A percentile compares a stretch with the other conserved stretches of the same genome.
These are phyloP conservation scores for Drosophila phalerata DNA, from an alignment of 2,888 invertebrate genomes.

Conservation along the genomic window DNA sequence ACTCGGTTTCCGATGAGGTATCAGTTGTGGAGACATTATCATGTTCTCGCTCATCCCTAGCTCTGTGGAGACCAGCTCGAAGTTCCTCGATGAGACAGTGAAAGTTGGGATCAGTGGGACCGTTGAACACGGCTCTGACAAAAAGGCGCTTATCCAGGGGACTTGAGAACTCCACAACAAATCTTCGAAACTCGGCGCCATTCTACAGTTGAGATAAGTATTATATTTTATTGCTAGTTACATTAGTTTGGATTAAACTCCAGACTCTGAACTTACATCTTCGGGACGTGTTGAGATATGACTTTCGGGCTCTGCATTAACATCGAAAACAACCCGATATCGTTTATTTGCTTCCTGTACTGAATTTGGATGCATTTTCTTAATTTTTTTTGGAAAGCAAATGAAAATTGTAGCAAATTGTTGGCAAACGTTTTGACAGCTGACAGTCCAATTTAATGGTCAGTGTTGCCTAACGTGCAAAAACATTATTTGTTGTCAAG, in stretches of 20 bases:
- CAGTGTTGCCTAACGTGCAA: constrained; percentile 2
- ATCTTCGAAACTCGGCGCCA: constrained; percentile 2
- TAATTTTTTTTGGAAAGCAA: neutral
- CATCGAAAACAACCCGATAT: neutral
- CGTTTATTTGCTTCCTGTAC: neutral
- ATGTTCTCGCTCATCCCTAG: neutral
- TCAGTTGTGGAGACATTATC: neutral
- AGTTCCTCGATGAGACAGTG: neutral
- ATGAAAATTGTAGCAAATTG: neutral
- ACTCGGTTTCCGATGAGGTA: neutral
- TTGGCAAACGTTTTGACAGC: neutral
- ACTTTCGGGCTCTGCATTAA: neutral
- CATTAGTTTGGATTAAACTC: neutral
- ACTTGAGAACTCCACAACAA: neutral
- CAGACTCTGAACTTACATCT: constrained; percentile 1
- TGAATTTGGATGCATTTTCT: neutral
- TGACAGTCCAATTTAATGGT: neutral
- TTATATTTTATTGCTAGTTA: neutral
- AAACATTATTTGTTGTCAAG: neutral
- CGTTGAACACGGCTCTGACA: constrained; percentile 4
- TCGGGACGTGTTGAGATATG: constrained; percentile 15
- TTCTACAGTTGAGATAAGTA: constrained; percentile 1
- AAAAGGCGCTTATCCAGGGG: constrained; percentile 8
- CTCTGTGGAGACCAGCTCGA: neutral
- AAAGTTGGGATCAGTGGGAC: constrained; percentile 3